phyloP scores from a whole-genome alignment of 2,797 vertebrate species.

The Microctenopoma lineatum region DNA sequence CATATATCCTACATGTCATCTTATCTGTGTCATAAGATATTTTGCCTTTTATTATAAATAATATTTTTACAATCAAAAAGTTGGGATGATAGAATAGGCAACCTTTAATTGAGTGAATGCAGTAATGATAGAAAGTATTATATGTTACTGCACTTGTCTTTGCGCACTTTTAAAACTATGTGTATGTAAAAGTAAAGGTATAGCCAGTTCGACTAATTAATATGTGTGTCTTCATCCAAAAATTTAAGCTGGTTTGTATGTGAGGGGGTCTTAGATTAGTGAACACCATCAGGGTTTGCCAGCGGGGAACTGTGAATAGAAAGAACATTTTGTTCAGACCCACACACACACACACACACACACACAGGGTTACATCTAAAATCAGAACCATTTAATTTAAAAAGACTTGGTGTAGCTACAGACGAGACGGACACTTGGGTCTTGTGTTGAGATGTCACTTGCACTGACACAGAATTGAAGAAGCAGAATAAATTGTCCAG shows the following conservation, averaged over 20 bases:
- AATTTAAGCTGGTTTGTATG: slow-evolving; percentile 53
- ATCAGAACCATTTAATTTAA: slow-evolving; percentile 54
- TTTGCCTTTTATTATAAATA: not conserved
- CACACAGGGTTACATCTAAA: slow-evolving; percentile 48
- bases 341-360: slow-evolving; percentile 47
- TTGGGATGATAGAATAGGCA: not conserved
- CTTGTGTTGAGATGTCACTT: slow-evolving; percentile 36
- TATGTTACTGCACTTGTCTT: not conserved
- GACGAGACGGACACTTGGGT: slow-evolving; percentile 50
- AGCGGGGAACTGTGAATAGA: slow-evolving; percentile 82
- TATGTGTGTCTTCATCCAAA: slow-evolving; percentile 28
- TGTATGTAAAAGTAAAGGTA: slow-evolving; percentile 6
- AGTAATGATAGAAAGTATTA: slow-evolving; percentile 1
- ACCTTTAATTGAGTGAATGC: slow-evolving; percentile 11
- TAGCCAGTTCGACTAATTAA: slow-evolving; percentile 6
- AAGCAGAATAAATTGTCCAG: slow-evolving; percentile 20
- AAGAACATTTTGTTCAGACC: slow-evolving; percentile 86
- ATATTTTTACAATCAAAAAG: not conserved
- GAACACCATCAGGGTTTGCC: slow-evolving; percentile 77
- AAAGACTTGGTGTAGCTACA: slow-evolving; percentile 42
- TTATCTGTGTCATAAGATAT: slow-evolving; percentile 26
- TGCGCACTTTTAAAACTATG: slow-evolving; percentile 1
- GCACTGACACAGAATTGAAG: slow-evolving; percentile 31
- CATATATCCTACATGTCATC: slow-evolving; percentile 37
- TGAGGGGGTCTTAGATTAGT: slow-evolving; percentile 73